These are phyloP conservation scores for Caenorhabditis auriculariae DNA, from an alignment of 2,888 invertebrate species.

Conservation along the genomic window DNA sequence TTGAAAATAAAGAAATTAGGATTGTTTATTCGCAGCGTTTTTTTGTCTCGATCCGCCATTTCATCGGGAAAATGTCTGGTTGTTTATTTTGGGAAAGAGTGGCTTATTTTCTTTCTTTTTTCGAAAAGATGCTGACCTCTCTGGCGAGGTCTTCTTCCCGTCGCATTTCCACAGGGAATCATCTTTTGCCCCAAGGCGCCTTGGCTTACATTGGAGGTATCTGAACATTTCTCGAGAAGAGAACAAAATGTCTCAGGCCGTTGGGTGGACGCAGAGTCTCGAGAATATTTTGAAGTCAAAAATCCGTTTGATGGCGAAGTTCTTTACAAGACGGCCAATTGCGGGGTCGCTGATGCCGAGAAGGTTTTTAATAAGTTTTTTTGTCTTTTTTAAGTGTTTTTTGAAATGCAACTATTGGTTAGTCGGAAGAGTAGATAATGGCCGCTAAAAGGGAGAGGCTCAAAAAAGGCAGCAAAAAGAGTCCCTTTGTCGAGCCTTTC, in stretches of 20 bases:
- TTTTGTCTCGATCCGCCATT: neutral
- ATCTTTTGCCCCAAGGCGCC: conserved; percentile 54
- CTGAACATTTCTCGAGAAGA: neutral
- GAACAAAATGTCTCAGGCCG: conserved; percentile 19
- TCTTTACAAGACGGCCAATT: conserved; percentile 50
- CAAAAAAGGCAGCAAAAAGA: too few relatives aligned
- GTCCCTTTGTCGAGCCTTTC: too few relatives aligned
- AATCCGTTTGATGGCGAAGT: conserved; percentile 53
- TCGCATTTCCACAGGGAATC: conserved; percentile 3
- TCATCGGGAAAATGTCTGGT: too few relatives aligned
- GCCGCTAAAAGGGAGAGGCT: too few relatives aligned
- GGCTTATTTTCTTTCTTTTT: too few relatives aligned
- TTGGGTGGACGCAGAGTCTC: conserved; percentile 34
- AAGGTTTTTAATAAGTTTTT: too few relatives aligned
- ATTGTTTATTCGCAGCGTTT: neutral
- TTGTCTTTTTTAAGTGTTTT: too few relatives aligned
- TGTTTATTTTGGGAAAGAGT: too few relatives aligned
- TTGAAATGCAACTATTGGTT: too few relatives aligned
- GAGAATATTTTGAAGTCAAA: conserved; percentile 49
- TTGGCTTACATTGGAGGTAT: conserved; percentile 56
- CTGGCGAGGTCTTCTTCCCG: too few relatives aligned
- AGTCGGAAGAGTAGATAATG: too few relatives aligned
- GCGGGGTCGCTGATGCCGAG: conserved; percentile 54
- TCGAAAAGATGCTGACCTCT: conserved; percentile 9
- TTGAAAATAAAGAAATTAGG: neutral